Conservation (phyloP, 2,113 vertebrate species). For the Cercocebus atys region DNA sequence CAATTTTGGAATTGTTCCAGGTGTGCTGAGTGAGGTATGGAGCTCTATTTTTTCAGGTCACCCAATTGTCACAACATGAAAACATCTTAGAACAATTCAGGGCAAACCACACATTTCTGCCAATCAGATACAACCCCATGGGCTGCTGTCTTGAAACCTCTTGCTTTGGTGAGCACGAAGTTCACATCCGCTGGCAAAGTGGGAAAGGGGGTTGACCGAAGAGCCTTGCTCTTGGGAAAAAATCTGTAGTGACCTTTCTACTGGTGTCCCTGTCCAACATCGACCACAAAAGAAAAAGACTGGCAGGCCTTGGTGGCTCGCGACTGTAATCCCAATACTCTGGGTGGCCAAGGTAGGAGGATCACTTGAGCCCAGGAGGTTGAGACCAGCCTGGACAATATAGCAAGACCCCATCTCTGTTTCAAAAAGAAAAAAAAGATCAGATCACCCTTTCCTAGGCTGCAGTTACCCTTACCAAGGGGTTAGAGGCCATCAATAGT, state of each 20-base stretch:
- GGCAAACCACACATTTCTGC: neutral
- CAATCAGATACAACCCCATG: neutral
- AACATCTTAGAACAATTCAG: neutral
- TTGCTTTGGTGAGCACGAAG: neutral
- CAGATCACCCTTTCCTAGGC: neutral
- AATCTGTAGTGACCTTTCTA: neutral
- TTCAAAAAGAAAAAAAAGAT: too few species aligned
- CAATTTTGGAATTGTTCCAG: constrained; percentile 22
- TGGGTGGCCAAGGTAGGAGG: too few species aligned
- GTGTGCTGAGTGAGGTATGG: neutral
- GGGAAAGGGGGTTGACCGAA: rapidly evolving
- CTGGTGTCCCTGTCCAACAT: neutral
- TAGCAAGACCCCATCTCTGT: too few species aligned
- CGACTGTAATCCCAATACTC: too few species aligned
- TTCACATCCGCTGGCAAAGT: neutral
- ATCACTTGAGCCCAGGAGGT: too few species aligned
- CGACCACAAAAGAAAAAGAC: neutral
- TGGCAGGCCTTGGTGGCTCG: too few species aligned
- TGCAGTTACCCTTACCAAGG: neutral
- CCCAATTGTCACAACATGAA: constrained; percentile 30
- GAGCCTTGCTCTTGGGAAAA: neutral
- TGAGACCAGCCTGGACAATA: too few species aligned
- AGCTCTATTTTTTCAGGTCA: constrained; percentile 1
- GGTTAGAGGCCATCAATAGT: neutral
- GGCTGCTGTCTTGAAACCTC: neutral